These are phyloP conservation scores for Megathymus violae DNA, from an alignment of 1,140 invertebrate genomes.

Conservation along the genomic window DNA sequence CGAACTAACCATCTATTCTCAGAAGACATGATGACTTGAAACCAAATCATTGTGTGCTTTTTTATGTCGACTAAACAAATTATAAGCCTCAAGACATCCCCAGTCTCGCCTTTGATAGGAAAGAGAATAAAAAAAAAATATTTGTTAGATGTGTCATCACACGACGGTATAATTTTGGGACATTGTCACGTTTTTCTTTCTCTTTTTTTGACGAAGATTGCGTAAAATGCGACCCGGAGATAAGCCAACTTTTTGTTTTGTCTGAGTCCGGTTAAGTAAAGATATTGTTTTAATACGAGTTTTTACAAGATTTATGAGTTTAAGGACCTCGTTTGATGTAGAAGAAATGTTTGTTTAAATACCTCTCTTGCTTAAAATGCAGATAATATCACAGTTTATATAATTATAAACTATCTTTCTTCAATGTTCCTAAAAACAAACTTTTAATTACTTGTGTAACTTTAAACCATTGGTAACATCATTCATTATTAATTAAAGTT, in stretches of 20 bases:
- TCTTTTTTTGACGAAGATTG: conserved; percentile 39
- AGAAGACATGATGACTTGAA: no score
- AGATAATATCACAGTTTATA: neutral
- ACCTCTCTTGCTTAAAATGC: neutral
- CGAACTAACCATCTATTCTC: no score
- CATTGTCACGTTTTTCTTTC: conserved; percentile 42
- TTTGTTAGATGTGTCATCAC: conserved; percentile 56
- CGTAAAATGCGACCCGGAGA: conserved; percentile 23
- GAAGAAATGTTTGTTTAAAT: conserved; percentile 20
- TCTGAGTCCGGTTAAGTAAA: conserved; percentile 31
- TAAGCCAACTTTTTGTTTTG: conserved; percentile 36
- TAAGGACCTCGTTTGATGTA: conserved; percentile 38
- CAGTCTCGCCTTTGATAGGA: conserved; percentile 46
- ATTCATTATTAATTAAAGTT: no score
- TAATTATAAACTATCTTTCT: no score
- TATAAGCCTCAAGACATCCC: conserved; percentile 53
- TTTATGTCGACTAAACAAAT: conserved; percentile 54
- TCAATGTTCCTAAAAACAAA: no score
- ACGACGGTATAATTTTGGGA: conserved; percentile 44
- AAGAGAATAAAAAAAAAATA: conserved; percentile 42
- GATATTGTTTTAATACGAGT: conserved; percentile 42
- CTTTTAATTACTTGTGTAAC: no score
- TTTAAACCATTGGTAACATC: no score
- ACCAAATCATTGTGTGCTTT: no score
- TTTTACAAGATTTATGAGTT: conserved; percentile 47